Percentiles rank a stretch among this genome's conserved stretches.
phyloP scores from a whole-genome alignment of 2,888 invertebrate genomes.

The Harmothoe impar region DNA sequence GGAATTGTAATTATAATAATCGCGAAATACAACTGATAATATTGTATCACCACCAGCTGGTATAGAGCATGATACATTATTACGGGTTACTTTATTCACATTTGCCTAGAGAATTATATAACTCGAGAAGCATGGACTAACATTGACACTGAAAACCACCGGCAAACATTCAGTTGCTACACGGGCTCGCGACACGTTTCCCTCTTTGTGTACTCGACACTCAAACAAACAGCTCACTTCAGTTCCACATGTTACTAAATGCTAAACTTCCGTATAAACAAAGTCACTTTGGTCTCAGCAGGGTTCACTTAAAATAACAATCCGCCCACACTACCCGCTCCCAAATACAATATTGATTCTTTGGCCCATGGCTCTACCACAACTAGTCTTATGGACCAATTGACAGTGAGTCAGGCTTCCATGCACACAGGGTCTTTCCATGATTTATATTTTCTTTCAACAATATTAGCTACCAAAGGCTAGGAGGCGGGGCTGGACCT shows the following conservation, averaged over 20 bases:
- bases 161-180: too few relatives aligned
- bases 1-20: too few relatives aligned
- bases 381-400: neutral
- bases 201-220: neutral
- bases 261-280: neutral
- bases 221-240: conserved; percentile 23
- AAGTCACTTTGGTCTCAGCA: neutral
- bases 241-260: neutral
- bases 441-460: conserved; percentile 5
- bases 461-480: neutral
- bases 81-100: too few relatives aligned
- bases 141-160: too few relatives aligned
- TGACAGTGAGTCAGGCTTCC: neutral
- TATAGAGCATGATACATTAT: too few relatives aligned
- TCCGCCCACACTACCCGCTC: neutral
- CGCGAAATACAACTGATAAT: too few relatives aligned
- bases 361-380: neutral
- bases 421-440: neutral
- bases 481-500: too few relatives aligned
- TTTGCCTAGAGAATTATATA: too few relatives aligned
- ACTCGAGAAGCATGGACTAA: too few relatives aligned
- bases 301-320: neutral
- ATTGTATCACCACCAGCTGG: too few relatives aligned
- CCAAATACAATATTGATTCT: neutral
- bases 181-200: too few relatives aligned